These are phyloP conservation scores for Trachemys scripta DNA, from an alignment of 2,113 vertebrate species.

Conservation along the genomic window DNA sequence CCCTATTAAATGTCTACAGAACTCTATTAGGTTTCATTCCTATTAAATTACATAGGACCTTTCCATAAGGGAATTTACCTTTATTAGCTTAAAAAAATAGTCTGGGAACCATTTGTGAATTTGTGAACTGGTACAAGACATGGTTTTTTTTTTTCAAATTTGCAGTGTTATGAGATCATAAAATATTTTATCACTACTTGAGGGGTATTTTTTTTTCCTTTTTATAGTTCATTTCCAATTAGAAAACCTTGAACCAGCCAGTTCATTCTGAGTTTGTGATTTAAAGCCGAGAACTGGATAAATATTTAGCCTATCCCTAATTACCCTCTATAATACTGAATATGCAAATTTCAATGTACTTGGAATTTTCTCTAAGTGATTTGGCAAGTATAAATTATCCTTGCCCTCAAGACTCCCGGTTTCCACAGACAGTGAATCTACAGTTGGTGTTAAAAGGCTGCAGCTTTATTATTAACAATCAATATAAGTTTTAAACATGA, in stretches of 20 bases:
- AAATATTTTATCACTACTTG: constrained; percentile 36
- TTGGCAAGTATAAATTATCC: constrained; percentile 75
- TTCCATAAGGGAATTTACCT: neutral
- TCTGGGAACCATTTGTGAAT: neutral
- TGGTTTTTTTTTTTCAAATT: neutral
- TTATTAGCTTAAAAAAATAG: constrained; percentile 5
- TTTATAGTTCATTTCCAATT: constrained; percentile 30
- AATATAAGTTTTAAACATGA: constrained; percentile 72
- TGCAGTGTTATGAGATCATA: constrained; percentile 19
- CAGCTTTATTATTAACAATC: constrained; percentile 73
- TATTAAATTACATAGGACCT: neutral
- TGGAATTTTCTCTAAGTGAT: constrained; percentile 68
- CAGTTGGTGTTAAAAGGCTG: constrained; percentile 69
- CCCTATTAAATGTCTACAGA: neutral
- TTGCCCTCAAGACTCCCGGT: constrained; percentile 64
- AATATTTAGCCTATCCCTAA: constrained; percentile 74
- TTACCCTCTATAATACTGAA: constrained; percentile 68
- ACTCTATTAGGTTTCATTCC: neutral
- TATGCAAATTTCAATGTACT: constrained; percentile 69
- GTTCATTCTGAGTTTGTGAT: constrained; percentile 39
- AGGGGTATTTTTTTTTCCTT: neutral
- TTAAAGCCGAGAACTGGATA: constrained; percentile 63
- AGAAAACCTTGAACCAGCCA: constrained; percentile 51
- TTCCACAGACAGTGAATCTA: constrained; percentile 67
- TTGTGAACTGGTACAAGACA: constrained; percentile 10